phyloP scores from a whole-genome alignment of 1,140 invertebrate species.

The Cheumatopsyche charites region DNA sequence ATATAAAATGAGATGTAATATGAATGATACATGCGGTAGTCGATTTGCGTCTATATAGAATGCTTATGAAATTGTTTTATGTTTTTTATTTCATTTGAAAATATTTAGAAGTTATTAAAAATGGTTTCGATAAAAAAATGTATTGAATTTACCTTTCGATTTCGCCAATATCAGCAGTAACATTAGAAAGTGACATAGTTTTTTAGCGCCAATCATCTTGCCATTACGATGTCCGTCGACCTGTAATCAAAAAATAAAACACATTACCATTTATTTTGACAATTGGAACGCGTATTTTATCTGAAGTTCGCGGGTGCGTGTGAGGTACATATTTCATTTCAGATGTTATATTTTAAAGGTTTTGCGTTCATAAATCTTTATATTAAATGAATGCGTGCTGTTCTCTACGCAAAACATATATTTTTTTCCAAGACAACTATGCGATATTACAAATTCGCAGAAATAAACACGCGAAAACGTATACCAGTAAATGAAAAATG shows the following conservation, averaged over 20 bases:
- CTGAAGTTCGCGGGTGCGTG: not conserved
- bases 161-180: slow-evolving; percentile 18
- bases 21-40: too few relatives aligned
- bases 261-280: not conserved
- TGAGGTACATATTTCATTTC: slow-evolving; percentile 11
- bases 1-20: too few relatives aligned
- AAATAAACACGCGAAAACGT: not conserved
- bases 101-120: not conserved
- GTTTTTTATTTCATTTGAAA: too few relatives aligned
- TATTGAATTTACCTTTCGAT: slow-evolving; percentile 28
- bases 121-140: slow-evolving; percentile 2
- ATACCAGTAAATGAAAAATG: too few relatives aligned
- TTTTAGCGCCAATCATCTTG: slow-evolving; percentile 31
- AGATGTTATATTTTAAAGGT: slow-evolving; percentile 17
- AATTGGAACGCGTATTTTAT: not conserved
- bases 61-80: too few relatives aligned
- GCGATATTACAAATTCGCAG: not conserved
- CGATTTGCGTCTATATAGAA: too few relatives aligned
- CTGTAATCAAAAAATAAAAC: slow-evolving; percentile 25
- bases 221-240: slow-evolving; percentile 18
- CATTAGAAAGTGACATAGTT: slow-evolving; percentile 9
- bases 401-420: not conserved
- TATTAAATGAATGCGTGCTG: slow-evolving; percentile 9
- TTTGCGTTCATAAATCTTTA: slow-evolving; percentile 18
- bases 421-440: not conserved